Evolutionary conservation across 2,888 invertebrate genomes (phyloP).

Genomic region (Sussaba pulchella): DNA sequence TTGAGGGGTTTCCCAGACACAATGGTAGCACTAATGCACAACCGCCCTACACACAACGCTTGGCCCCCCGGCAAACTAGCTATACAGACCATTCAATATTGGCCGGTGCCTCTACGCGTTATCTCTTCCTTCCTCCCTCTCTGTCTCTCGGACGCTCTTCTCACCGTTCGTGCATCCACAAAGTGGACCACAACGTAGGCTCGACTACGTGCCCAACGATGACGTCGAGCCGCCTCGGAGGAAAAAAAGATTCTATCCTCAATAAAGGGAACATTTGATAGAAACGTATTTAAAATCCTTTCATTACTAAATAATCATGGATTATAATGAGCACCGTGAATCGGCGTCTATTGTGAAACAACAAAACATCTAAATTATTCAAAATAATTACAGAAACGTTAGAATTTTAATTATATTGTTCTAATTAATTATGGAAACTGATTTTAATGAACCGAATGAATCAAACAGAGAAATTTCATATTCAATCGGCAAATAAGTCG

Average conservation of each 20-base stretch:
- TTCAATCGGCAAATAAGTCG: no score
- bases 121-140: conserved; percentile 21
- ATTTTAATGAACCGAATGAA: no score
- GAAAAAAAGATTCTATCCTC: not conserved
- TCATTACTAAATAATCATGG: no score
- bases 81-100: conserved; percentile 82
- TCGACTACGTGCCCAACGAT: conserved; percentile 79
- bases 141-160: not conserved
- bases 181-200: conserved; percentile 69
- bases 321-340: no score
- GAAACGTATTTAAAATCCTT: no score
- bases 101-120: conserved; percentile 72
- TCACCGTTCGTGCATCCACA: conserved; percentile 8
- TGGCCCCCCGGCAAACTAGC: conserved; percentile 78
- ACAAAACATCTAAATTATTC: no score
- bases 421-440: no score
- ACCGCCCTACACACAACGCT: conserved; percentile 73
- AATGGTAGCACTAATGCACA: conserved; percentile 83
- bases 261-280: no score
- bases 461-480: no score
- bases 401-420: no score
- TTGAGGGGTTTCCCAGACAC: conserved; percentile 80
- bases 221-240: conserved; percentile 66
- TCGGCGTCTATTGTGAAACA: no score
- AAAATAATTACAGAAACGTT: no score